These are phyloP conservation scores for Poeciliopsis presidionis DNA, from an alignment of 2,797 vertebrate species.

Conservation along the genomic window DNA sequence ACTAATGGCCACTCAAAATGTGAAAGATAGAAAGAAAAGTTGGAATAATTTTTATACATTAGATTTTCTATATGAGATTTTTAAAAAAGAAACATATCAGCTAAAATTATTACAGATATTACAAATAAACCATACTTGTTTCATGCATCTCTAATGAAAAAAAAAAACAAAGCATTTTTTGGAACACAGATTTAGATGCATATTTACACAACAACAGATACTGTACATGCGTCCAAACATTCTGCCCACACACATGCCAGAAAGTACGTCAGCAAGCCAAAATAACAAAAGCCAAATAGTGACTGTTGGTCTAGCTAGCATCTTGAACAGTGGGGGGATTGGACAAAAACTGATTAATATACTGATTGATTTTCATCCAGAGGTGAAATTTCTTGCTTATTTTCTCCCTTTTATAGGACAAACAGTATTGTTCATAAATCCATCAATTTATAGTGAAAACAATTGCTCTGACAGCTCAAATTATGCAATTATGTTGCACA, in stretches of 20 bases:
- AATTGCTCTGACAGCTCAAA: neutral
- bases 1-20: neutral
- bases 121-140: neutral
- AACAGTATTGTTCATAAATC: neutral
- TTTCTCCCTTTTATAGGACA: neutral
- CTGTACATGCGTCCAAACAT: constrained; percentile 22
- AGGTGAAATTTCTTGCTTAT: neutral
- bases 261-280: constrained; percentile 11
- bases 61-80: neutral
- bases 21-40: neutral
- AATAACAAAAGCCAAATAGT: constrained; percentile 4
- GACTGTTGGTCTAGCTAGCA: constrained; percentile 54
- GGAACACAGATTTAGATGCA: constrained; percentile 9
- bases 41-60: neutral
- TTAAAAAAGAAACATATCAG: neutral
- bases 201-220: constrained; percentile 4
- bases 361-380: neutral
- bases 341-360: neutral
- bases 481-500: neutral
- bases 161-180: neutral
- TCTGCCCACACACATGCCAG: constrained; percentile 28
- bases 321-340: neutral
- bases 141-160: constrained; percentile 1
- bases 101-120: neutral
- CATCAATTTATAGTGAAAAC: neutral